Conservation (phyloP, 2,888 invertebrate genomes). For the Mesodorylaimus sp. region DNA sequence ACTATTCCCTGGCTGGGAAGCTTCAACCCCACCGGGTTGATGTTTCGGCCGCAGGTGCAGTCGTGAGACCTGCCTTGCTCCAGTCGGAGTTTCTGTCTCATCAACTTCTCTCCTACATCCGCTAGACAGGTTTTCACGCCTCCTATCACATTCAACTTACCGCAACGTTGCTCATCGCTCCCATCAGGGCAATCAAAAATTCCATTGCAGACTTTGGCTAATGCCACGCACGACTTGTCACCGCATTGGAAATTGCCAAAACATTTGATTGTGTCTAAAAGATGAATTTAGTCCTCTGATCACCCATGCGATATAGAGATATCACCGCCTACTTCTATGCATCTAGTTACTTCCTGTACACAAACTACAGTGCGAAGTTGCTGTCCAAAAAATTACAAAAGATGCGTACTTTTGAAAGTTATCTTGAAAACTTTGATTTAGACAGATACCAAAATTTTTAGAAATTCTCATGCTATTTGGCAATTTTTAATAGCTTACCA, state of each 20-base stretch:
- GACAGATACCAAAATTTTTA: too few species aligned
- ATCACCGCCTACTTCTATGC: too few species aligned
- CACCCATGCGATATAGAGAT: not conserved
- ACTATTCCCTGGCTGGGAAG: too few species aligned
- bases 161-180: conserved; percentile 18
- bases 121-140: not conserved
- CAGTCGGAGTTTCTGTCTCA: too few species aligned
- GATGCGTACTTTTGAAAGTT: too few species aligned
- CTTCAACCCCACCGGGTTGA: too few species aligned
- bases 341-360: not conserved
- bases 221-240: conserved; percentile 7
- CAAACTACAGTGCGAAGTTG: not conserved
- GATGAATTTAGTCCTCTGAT: not conserved
- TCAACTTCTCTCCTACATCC: too few species aligned
- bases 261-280: conserved; percentile 10
- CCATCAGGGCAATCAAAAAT: conserved; percentile 18
- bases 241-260: conserved; percentile 12
- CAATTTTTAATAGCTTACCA: conserved; percentile 1
- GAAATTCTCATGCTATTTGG: too few species aligned
- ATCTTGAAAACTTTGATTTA: too few species aligned
- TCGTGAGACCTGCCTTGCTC: too few species aligned
- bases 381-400: not conserved
- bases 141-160: conserved; percentile 7
- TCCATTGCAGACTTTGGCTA: conserved; percentile 13
- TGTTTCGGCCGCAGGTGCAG: too few species aligned